Base-by-base conservation (phyloP, 2,113 vertebrate species). In the Serinus canaria region DNA sequence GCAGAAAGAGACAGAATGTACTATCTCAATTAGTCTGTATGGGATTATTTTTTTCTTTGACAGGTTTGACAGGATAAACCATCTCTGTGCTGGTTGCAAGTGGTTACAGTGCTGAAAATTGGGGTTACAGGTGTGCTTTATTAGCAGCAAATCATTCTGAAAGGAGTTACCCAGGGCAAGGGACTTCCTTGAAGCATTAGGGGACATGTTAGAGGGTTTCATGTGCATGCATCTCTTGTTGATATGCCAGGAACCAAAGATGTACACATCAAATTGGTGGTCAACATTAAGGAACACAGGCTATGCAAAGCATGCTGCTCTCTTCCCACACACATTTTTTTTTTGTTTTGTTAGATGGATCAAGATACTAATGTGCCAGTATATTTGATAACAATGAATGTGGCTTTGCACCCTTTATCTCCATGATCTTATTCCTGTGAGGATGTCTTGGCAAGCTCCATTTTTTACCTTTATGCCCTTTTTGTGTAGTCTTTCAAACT, bases 281-380 rank as follows among this genome's bases (percentile, higher is more conserved):
- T 92, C 76, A 89, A 90, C 89, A 53, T 52, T 33, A 94, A 92
- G 69, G 60, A 78, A 68, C 73, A 49, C 10, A 15, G 41, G 64
- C 64, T 77, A 87, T 78, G 39, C 47, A 92, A 95, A 96, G 46
- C 49, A 41, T 50, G 50, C 46, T 94, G 7, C 37, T 81, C 24
- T 86, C 25, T 90, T 76, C 33, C 37, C 64, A 67, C 72, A 16
- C 63, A 55, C 56, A 12, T 88, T 91, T 92, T 90, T 83, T 92
- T 89, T 78, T 81, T 95, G 63, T 91, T 95, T 92, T 86, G 89
- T 91, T 95, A 85, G 78, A 83, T 83, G 33, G 41, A 62, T 92
- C 84, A 80, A 92, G 82, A 85, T 85, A 85, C 72, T 77, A 89
- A 85, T 1, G 16, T 62, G 23, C n/a, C 1, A 4, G 6, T 84